These are phyloP conservation scores for Dioctria linearis DNA, from an alignment of 2,888 invertebrate genomes.

Conservation along the genomic window DNA sequence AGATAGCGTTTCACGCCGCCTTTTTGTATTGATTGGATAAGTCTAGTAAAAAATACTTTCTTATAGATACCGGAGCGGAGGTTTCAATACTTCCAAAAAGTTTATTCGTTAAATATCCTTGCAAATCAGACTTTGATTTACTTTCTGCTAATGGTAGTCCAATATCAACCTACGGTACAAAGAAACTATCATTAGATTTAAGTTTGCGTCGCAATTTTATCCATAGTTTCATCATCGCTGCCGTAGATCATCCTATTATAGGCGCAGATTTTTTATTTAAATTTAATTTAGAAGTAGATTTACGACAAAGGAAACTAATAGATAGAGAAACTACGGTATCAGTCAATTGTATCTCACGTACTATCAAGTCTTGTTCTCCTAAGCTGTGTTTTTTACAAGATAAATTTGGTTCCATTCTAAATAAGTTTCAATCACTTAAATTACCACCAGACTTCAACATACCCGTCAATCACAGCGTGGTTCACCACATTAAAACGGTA, in stretches of 20 bases:
- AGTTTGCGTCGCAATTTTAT: too few species aligned
- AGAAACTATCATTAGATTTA: too few species aligned
- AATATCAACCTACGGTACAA: too few species aligned
- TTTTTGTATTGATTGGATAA: too few species aligned
- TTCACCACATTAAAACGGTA: background rate
- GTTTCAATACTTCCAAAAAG: too few species aligned
- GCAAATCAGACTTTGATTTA: too few species aligned
- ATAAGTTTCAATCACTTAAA: background rate
- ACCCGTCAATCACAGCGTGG: background rate
- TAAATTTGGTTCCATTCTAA: background rate
- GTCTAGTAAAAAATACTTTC: too few species aligned
- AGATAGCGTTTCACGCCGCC: too few species aligned
- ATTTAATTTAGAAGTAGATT: background rate
- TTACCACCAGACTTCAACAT: slow-evolving; percentile 1
- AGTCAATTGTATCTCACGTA: background rate
- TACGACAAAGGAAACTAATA: background rate
- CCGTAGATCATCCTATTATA: background rate
- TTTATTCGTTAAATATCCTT: too few species aligned
- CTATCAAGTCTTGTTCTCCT: background rate
- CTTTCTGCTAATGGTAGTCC: too few species aligned
- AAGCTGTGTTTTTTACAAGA: background rate
- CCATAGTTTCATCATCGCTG: background rate
- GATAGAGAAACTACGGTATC: background rate
- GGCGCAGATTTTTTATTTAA: slow-evolving; percentile 8
- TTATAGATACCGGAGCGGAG: too few species aligned